A percentile compares a stretch with the other conserved stretches of the same genome.
Conservation (phyloP, 2,888 invertebrate genomes). For the Dilophus febrilis region DNA sequence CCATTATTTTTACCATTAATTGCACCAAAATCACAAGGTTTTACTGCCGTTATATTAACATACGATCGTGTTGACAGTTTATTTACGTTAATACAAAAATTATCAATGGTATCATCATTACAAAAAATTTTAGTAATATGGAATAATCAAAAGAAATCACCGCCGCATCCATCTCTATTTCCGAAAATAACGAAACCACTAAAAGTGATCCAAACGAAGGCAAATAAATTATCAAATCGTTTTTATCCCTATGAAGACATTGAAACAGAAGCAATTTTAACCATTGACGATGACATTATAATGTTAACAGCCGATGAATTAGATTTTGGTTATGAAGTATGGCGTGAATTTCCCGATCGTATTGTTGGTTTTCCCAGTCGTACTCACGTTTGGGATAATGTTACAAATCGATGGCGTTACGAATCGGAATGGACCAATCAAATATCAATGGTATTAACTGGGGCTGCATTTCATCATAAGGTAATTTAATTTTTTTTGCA, state of each 20-base stretch:
- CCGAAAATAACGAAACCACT: conserved; percentile 76
- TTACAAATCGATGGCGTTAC: conserved; percentile 72
- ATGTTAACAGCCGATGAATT: conserved; percentile 92
- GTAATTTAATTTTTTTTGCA: too few relatives aligned
- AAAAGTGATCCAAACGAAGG: conserved; percentile 76
- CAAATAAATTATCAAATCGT: conserved; percentile 86
- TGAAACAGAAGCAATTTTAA: conserved; percentile 88
- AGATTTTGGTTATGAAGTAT: conserved; percentile 87
- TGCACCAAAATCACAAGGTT: conserved; percentile 72
- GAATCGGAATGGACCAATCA: conserved; percentile 96
- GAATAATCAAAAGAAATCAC: conserved; percentile 87
- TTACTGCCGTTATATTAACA: conserved; percentile 90
- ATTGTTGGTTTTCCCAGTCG: conserved; percentile 84
- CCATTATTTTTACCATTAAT: conserved; percentile 76
- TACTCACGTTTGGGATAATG: conserved; percentile 86
- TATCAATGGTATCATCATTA: conserved; percentile 75
- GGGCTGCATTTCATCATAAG: conserved; percentile 93
- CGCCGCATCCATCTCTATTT: conserved; percentile 74
- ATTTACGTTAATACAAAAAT: conserved; percentile 66
- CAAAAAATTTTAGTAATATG: conserved; percentile 86
- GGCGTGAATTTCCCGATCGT: conserved; percentile 92
- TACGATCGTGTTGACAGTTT: conserved; percentile 84
- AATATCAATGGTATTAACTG: conserved; percentile 90
- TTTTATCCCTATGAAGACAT: conserved; percentile 94
- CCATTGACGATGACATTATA: conserved; percentile 89